Evolutionary conservation across 2,797 vertebrate species (phyloP).

Genomic region (Bovichtus diacanthus): DNA sequence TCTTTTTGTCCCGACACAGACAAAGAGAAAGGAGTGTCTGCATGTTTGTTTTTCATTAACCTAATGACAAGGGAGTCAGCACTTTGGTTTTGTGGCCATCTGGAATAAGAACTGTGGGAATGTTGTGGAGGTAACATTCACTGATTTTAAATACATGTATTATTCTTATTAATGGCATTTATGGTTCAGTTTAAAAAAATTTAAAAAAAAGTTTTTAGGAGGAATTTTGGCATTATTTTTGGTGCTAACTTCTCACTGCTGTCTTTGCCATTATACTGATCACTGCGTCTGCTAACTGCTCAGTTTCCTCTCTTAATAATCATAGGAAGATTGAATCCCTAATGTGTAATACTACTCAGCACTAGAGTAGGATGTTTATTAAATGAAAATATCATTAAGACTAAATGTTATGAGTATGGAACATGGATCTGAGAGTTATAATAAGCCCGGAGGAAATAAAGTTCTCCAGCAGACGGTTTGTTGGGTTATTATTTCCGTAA

Average conservation of each 20-base stretch:
- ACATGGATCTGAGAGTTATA: constrained; percentile 34
- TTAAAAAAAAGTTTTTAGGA: not conserved
- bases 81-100: constrained; percentile 32
- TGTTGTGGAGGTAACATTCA: constrained; percentile 16
- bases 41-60: constrained; percentile 49
- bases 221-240: not conserved
- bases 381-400: constrained; percentile 45
- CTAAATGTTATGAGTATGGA: constrained; percentile 27
- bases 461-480: constrained; percentile 24
- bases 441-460: constrained; percentile 37
- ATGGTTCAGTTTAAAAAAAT: not conserved
- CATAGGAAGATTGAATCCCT: constrained; percentile 23
- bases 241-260: not conserved
- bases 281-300: constrained; percentile 14
- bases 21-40: not conserved
- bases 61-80: constrained; percentile 39
- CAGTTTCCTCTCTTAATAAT: constrained; percentile 44
- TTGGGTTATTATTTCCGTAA: constrained; percentile 20
- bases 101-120: constrained; percentile 5
- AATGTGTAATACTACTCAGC: constrained; percentile 29
- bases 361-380: constrained; percentile 31
- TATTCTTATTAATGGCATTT: not conserved
- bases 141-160: constrained; percentile 20
- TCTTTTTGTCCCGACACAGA: not conserved
- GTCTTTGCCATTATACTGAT: constrained; percentile 13